Evolutionary conservation across 2,888 invertebrate species (phyloP).

Genomic region (Halocaridina rubra): DNA sequence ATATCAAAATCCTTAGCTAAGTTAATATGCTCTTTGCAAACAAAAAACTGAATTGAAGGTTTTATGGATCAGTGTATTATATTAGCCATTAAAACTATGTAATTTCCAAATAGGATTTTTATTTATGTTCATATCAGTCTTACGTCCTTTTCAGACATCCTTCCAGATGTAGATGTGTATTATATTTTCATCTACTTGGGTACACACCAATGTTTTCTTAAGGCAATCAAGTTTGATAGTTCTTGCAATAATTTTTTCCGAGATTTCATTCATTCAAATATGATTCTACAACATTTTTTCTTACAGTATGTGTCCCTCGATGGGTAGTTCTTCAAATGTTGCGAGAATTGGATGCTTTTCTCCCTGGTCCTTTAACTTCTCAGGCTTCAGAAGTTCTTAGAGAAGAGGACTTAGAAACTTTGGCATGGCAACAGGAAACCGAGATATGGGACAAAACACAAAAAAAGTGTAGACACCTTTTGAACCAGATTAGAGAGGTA

Average conservation of each 20-base stretch:
- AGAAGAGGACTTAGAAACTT: conserved; percentile 42
- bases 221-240: no score
- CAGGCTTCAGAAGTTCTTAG: conserved; percentile 3
- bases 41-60: no score
- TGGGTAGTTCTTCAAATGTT: not conserved
- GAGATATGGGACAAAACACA: conserved; percentile 20
- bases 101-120: no score
- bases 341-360: not conserved
- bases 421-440: conserved; percentile 43
- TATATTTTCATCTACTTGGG: not conserved
- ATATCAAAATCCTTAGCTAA: no score
- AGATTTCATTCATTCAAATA: no score
- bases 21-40: no score
- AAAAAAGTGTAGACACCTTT: not conserved
- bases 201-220: not conserved
- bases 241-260: no score
- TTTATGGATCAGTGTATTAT: no score
- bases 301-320: conserved; percentile 6
- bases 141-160: not conserved
- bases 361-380: not conserved
- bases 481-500: conserved; percentile 31
- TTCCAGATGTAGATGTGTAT: not conserved
- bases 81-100: no score
- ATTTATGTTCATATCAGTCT: not conserved
- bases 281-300: no score